A percentile compares a stretch with the other conserved stretches of the same genome.
Conservation (phyloP, 2,797 vertebrate species). For the Anomalospiza imberbis region DNA sequence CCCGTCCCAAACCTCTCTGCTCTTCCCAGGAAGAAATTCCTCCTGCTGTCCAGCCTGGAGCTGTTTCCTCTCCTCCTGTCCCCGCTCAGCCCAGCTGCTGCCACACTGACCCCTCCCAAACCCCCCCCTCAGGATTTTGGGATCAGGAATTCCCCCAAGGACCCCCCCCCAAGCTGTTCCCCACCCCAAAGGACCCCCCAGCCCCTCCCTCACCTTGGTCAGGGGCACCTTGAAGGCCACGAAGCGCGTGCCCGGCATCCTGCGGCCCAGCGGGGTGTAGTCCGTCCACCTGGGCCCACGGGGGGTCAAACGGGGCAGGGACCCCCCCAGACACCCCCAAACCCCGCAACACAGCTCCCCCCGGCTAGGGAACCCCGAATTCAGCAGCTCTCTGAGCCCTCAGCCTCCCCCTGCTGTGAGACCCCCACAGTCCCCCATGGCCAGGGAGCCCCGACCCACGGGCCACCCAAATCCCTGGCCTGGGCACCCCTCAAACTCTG, state of each 20-base stretch:
- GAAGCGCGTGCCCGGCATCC: conserved; percentile 87
- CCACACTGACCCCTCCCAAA: background rate
- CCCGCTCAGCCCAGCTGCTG: background rate
- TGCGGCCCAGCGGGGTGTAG: conserved; percentile 81
- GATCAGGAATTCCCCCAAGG: background rate
- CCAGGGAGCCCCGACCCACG: too few species aligned
- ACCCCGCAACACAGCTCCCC: too few species aligned
- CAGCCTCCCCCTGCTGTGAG: accelerated
- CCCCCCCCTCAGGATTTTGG: background rate
- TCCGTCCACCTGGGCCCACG: conserved; percentile 79
- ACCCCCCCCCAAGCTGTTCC: accelerated
- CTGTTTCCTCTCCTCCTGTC: background rate
- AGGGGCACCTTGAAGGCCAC: conserved; percentile 93
- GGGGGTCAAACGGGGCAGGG: background rate
- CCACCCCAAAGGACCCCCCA: accelerated
- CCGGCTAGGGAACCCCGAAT: accelerated
- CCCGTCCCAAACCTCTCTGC: too few species aligned
- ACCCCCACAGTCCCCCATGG: too few species aligned
- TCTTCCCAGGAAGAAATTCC: background rate
- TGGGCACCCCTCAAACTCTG: too few species aligned
- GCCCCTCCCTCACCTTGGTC: conserved; percentile 54
- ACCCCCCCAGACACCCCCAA: background rate
- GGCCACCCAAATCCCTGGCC: too few species aligned
- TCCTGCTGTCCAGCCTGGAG: too few species aligned
- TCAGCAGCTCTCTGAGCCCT: background rate